These are phyloP conservation scores for Eudemis profundana DNA, from an alignment of 2,888 invertebrate genomes.

Conservation along the genomic window DNA sequence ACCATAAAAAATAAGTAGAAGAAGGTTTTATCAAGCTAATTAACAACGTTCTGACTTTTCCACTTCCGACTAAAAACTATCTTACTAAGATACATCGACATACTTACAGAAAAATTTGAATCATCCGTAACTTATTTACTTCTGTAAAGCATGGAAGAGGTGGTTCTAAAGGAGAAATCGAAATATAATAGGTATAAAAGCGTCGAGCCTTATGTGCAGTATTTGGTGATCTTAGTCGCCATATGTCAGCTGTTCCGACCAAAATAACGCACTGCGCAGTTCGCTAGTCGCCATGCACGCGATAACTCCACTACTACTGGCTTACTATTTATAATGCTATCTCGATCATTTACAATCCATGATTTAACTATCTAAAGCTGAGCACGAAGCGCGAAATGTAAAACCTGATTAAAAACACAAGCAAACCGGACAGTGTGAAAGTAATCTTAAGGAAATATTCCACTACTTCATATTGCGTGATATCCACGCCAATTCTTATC, in stretches of 20 bases:
- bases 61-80: not conserved
- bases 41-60: no score
- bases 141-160: no score
- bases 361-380: conserved; percentile 7
- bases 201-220: conserved; percentile 57
- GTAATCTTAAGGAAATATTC: conserved; percentile 28
- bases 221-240: conserved; percentile 58
- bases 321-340: not conserved
- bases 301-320: conserved; percentile 25
- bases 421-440: conserved; percentile 7
- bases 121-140: not conserved
- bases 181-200: conserved; percentile 47
- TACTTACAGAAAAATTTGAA: not conserved
- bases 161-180: conserved; percentile 29
- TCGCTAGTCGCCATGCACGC: conserved; percentile 35
- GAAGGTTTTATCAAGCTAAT: no score
- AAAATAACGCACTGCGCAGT: conserved; percentile 74
- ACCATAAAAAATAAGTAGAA: no score
- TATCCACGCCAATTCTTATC: conserved; percentile 20
- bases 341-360: not conserved
- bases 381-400: not conserved
- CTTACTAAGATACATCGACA: no score
- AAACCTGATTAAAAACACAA: conserved; percentile 20
- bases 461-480: conserved; percentile 15
- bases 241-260: conserved; percentile 70